Evolutionary conservation across 1,140 invertebrate species (phyloP).

Genomic region (Musca domestica): DNA sequence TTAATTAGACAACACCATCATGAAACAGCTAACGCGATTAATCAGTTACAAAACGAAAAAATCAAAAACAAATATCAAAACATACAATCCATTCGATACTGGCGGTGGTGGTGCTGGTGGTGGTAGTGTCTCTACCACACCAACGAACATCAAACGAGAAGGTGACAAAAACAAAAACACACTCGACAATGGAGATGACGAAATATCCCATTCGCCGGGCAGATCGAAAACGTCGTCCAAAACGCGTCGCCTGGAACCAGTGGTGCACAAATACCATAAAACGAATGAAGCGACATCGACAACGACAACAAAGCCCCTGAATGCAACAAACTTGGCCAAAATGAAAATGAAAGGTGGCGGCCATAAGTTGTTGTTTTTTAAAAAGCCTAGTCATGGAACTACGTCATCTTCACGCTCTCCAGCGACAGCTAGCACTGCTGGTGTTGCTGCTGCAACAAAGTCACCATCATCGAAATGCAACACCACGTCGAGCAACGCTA

Average conservation of each 20-base stretch:
- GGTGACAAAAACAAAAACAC: not conserved
- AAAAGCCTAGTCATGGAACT: not conserved
- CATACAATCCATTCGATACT: slow-evolving; percentile 24
- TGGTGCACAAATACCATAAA: slow-evolving; percentile 12
- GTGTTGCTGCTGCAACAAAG: not conserved
- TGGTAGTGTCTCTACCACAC: not conserved
- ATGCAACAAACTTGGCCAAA: not conserved
- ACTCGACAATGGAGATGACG: not conserved
- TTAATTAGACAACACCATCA: not conserved
- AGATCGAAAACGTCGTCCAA: not conserved
- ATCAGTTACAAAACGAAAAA: slow-evolving; percentile 26
- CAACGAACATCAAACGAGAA: not conserved
- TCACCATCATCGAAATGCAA: slow-evolving; percentile 5
- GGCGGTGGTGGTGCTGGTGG: not conserved
- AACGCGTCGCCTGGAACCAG: slow-evolving; percentile 8
- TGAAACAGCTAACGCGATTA: slow-evolving; percentile 28
- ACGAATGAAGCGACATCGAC: not conserved
- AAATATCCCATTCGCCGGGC: slow-evolving; percentile 1
- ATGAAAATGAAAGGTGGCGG: slow-evolving; percentile 14
- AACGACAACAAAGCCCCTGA: not conserved
- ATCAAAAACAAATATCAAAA: slow-evolving; percentile 18
- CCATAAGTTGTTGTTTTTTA: not conserved
- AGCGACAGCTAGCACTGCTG: not conserved
- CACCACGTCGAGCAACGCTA: not conserved
- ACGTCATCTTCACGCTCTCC: slow-evolving; percentile 1